Evolutionary conservation across 2,888 invertebrate species (phyloP), one percentile per base, ranked within the genome.

Genomic region (Drosophila emarginata): DNA sequence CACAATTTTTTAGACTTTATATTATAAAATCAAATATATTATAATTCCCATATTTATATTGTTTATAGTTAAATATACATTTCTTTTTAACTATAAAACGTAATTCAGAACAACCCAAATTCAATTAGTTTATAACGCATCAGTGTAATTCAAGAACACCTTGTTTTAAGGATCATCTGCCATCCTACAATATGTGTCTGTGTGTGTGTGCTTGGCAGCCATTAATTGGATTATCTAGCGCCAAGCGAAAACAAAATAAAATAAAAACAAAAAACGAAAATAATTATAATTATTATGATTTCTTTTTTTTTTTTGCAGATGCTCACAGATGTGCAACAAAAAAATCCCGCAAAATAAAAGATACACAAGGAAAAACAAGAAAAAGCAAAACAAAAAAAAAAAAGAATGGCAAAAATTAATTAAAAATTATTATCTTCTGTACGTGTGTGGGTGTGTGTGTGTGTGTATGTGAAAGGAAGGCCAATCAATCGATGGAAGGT

Each of bases 181-280:
- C 18, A 45, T 18, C 21, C 9, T 1, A 11, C 11, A 4, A 14
- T 18, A 3, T 45, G 18, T 21, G 45, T 21, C 11, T 45, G 11
- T 18, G 18, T 45, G 45, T 52, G 65, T 36, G 21, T 71, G 71
- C 72, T 65, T 71, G 58, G 57, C 67, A 73, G 78, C 63, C 78
- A 80, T 77, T 80, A 80, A 86, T 80, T 80, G 69, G 86, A 80
- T 79, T 80, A 79, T 86, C 83, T 75, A 74, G 80, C 72, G 67
- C 54, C 56, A 61, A 40, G 57, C 54, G 32, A 63, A 61, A 45
- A 64, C 56, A 54, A 64, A 50, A 72, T 59, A 50, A 63, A 15
- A 61, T 45, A 39, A 53, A 58, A 50, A 58, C 59, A 18, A 58
- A 50, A 58, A 64, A 21, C 56, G 18, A 62, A 50, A 45, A 36